Evolutionary conservation across 2,888 invertebrate species (phyloP), one percentile per base, ranked within the genome.

Genomic region (Drosophila kambysellisi): DNA sequence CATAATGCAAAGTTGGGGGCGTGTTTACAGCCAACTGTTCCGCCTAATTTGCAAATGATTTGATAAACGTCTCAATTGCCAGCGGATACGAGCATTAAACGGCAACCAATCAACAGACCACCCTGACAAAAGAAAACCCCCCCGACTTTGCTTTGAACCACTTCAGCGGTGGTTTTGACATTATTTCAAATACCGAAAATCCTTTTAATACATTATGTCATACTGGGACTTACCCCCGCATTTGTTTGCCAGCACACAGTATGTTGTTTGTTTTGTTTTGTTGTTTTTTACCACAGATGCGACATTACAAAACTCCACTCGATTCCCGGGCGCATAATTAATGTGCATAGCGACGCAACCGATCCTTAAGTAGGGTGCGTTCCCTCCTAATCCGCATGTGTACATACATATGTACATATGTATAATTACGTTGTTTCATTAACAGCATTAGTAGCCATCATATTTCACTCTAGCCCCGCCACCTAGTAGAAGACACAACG

Each of bases 341-440:
- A 91, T 91, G 91, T 78, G 86, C 82, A 68, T 65, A 76, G 71
- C 83, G 81, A 86, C 85, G 76, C 82, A 74, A 39, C 41, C 76
- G 79, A 73, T 76, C 62, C 79, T 70, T 85, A 80, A 90, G 86
- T 90, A 81, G 85, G 88, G 78, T 81, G 84, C 84, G 59, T 81
- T 81, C 81, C 85, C 80, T 81, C 73, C 74, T 74, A 80, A 89
- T 90, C 84, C 82, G 4, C 17, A 25, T 29, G 15, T 50, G 29
- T 37, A 37, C 25, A 12, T 29, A 29, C 29, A 17, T 29, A 30
- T 8, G 32, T 33, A 35, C 48, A 39, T 61, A 81, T 87, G 76
- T 74, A 88, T 91, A 91, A 92, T 91, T 92, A 84, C 89, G 84
- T 82, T 92, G 89, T 92, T 90, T 90, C 91, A 91, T 91, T 91